Conservation (phyloP, 2,888 invertebrate genomes). For the Drosophila nr. perissopoda region DNA sequence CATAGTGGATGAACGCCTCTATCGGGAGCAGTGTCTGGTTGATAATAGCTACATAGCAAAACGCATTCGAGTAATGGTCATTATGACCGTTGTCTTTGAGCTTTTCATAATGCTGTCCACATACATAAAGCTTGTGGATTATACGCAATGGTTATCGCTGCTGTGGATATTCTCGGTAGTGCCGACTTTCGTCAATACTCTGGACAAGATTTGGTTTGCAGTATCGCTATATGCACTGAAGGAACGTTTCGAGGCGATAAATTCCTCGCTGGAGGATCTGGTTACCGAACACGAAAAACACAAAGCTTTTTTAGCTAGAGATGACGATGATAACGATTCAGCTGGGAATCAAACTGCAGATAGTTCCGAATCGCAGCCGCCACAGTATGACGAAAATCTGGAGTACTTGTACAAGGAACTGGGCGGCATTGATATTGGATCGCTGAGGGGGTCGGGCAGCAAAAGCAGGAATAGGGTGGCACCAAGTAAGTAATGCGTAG, state of each 20-base stretch:
- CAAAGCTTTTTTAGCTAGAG: constrained; percentile 54
- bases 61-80: constrained; percentile 78
- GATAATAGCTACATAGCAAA: constrained; percentile 71
- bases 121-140: constrained; percentile 76
- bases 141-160: constrained; percentile 71
- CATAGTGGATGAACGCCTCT: constrained; percentile 81
- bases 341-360: constrained; percentile 22
- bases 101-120: constrained; percentile 73
- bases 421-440: constrained; percentile 61
- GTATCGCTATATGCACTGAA: constrained; percentile 81
- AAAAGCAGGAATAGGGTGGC: constrained; percentile 62
- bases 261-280: constrained; percentile 67
- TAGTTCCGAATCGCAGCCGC: constrained; percentile 58
- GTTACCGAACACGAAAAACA: constrained; percentile 77
- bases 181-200: constrained; percentile 82
- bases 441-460: constrained; percentile 52
- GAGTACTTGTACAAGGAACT: constrained; percentile 76
- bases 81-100: constrained; percentile 76
- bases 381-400: constrained; percentile 68
- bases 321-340: constrained; percentile 6
- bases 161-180: constrained; percentile 81
- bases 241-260: constrained; percentile 82
- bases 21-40: constrained; percentile 77
- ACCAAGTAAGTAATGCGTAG: constrained; percentile 59
- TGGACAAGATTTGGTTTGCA: constrained; percentile 85